Conservation (phyloP, 2,888 invertebrate species). For the Stegana nigrithorax region DNA sequence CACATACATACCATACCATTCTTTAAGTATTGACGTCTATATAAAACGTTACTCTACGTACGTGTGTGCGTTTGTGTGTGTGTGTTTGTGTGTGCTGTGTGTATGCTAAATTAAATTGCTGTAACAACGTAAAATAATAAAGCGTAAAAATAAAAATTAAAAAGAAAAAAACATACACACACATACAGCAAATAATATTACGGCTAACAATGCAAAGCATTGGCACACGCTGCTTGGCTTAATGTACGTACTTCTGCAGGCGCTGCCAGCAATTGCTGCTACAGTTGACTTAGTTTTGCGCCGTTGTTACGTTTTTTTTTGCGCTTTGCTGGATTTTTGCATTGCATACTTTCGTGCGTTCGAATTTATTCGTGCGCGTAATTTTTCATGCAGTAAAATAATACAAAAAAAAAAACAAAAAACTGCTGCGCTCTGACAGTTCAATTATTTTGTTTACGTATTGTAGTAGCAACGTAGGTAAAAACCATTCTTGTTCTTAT, state of each 20-base stretch:
- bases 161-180: neutral
- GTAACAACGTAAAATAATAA: neutral
- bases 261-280: neutral
- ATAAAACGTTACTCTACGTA: neutral
- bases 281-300: neutral
- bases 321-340: constrained; percentile 8
- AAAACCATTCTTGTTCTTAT: too few relatives aligned
- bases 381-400: constrained; percentile 34
- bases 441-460: constrained; percentile 44
- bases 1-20: constrained; percentile 5
- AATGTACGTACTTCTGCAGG: neutral
- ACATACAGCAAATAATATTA: neutral
- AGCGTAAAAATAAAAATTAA: neutral
- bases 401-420: too few relatives aligned
- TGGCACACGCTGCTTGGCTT: too few relatives aligned
- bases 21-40: too few relatives aligned
- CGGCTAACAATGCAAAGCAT: too few relatives aligned
- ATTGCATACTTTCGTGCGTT: constrained; percentile 29
- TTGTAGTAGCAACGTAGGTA: neutral
- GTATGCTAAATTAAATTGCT: neutral
- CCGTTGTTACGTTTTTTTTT: neutral
- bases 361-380: constrained; percentile 25
- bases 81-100: neutral
- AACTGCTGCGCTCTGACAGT: constrained; percentile 51
- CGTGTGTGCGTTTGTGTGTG: constrained; percentile 13